Percentiles rank a stretch among this genome's conserved stretches.
phyloP scores from a whole-genome alignment of 1,140 invertebrate species.

The Copidosoma floridanum region DNA sequence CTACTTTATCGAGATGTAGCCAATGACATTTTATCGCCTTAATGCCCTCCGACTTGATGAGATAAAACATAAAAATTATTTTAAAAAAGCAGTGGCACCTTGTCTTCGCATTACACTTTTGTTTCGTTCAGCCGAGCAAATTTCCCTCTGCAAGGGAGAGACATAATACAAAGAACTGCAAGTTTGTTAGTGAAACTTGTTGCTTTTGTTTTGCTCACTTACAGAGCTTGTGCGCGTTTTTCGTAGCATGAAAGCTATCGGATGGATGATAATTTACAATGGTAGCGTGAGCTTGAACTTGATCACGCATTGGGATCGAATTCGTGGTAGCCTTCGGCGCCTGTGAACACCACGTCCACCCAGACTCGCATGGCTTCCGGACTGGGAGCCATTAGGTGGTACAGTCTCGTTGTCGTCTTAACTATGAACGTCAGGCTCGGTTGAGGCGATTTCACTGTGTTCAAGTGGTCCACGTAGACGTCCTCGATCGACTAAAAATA shows the following conservation, averaged over 20 bases:
- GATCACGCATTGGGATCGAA: constrained; percentile 54
- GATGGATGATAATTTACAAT: constrained; percentile 8
- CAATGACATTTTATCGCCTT: constrained; percentile 14
- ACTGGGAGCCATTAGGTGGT: constrained; percentile 89
- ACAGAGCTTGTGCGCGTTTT: too few relatives aligned
- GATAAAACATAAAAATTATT: constrained; percentile 12
- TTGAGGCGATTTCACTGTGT: constrained; percentile 87
- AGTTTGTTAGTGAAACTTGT: background rate
- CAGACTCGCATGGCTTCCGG: constrained; percentile 94
- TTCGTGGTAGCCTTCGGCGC: constrained; percentile 81
- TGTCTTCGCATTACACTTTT: background rate
- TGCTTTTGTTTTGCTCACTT: background rate
- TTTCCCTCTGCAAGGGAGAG: background rate
- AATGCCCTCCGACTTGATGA: constrained; percentile 25
- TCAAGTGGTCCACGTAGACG: constrained; percentile 93
- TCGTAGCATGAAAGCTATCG: background rate
- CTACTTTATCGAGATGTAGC: too few relatives aligned
- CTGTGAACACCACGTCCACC: constrained; percentile 94
- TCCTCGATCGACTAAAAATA: constrained; percentile 86
- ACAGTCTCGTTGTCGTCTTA: constrained; percentile 88
- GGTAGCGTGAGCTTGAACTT: background rate
- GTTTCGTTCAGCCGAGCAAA: constrained; percentile 6
- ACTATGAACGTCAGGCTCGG: constrained; percentile 92
- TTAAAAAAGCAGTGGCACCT: constrained; percentile 22
- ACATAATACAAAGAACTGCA: constrained; percentile 1